Evolutionary conservation across 1,140 invertebrate species (phyloP), one percentile per base, ranked within the genome.

Genomic region (Tribolium castaneum): DNA sequence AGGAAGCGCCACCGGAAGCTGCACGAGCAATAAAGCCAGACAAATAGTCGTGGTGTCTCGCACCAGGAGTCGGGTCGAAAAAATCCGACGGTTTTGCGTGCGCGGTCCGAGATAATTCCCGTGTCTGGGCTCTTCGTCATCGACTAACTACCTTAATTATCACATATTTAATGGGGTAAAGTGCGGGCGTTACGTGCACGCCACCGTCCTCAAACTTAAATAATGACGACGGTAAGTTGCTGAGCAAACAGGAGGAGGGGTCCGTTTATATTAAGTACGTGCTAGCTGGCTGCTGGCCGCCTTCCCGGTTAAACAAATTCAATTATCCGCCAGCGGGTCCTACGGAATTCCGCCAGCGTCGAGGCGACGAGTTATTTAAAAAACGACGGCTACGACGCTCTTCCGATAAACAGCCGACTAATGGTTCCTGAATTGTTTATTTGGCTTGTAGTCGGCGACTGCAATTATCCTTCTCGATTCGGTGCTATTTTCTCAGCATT

Each of bases 1-100:
- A 16, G 75, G 75, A 76, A 76, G 62, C 51, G 59, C 35, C 19
- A 10, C 75, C 75, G 75, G 75, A 76, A 76, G 34, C 75, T 76
- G 56, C 45, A 76, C 50, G 75, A 76, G 75, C 75, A 76, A 76
- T 66, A 76, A 76, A 56, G 75, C 56, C 70, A 76, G 75, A 76
- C 75, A 76, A 76, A 76, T 70, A 76, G 75, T 70, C 75, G 75
- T 19, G 52, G n/a, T 34, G 56, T 35, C 16, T 14, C 54, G 5
- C 54, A 25, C 54, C 54, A 59, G 54, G 54, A 59, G 54, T 22
- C 19, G n/a, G n/a, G n/a, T n/a, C n/a, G n/a, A 25, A 25, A 13
- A 50, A 25, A 25, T 59, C 54, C 54, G 56, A 25, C 34, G 19
- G 56, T 62, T 19, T 62, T 62, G 25, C 25, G 25, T 30, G 56